Conservation (phyloP, 1,140 invertebrate species). For the Aethina tumida region DNA sequence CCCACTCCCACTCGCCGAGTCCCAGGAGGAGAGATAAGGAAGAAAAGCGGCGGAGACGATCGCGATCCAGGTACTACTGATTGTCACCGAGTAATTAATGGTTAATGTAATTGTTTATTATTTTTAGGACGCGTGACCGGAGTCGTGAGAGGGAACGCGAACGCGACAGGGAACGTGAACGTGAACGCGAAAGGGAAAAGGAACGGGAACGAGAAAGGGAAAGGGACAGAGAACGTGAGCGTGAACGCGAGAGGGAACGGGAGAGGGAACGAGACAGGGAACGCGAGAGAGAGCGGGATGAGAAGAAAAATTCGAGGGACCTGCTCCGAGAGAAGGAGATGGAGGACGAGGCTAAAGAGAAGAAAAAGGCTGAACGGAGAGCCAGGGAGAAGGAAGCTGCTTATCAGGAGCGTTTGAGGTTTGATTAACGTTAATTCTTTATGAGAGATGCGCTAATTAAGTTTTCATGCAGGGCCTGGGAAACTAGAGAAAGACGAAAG, state of each 20-base stretch:
- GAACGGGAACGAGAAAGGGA: constrained; percentile 39
- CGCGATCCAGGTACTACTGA: constrained; percentile 35
- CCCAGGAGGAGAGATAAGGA: constrained; percentile 30
- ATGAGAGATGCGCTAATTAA: background rate
- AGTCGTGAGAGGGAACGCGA: constrained; percentile 35
- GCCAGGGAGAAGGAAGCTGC: constrained; percentile 87
- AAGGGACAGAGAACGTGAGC: constrained; percentile 36
- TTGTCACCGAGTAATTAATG: background rate
- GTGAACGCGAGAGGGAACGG: constrained; percentile 42
- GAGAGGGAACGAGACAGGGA: constrained; percentile 41
- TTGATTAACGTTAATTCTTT: background rate
- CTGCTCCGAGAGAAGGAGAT: constrained; percentile 70
- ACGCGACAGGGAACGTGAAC: constrained; percentile 36
- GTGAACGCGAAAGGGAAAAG: constrained; percentile 34
- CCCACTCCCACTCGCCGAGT: constrained; percentile 31
- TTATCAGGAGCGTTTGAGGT: constrained; percentile 69
- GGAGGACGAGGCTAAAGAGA: constrained; percentile 84
- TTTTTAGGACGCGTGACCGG: constrained; percentile 15
- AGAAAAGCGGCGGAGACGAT: constrained; percentile 37
- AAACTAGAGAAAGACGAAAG: constrained; percentile 85
- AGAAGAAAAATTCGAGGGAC: constrained; percentile 47
- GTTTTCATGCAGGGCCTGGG: constrained; percentile 64
- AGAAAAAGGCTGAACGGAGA: constrained; percentile 81
- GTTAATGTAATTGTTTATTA: constrained; percentile 1
- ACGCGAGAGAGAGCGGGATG: constrained; percentile 38